These are phyloP conservation scores for Amblyraja radiata DNA, from an alignment of 2,797 vertebrate genomes.

Conservation along the genomic window DNA sequence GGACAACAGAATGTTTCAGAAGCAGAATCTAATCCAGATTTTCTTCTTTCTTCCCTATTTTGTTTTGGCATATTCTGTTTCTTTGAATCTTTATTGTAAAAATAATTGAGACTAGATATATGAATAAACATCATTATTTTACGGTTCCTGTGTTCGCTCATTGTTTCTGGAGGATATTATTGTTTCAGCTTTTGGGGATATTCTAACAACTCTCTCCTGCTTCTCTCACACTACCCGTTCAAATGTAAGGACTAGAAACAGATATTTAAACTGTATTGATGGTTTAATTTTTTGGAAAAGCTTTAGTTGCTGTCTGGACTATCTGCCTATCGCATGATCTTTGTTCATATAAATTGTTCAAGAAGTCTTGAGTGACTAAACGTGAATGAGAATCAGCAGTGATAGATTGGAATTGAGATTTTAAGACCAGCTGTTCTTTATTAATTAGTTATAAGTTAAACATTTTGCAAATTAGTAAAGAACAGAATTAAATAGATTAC, in stretches of 20 bases:
- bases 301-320: neutral
- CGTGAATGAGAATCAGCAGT: neutral
- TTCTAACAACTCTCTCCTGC: neutral
- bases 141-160: neutral
- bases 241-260: neutral
- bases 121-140: neutral
- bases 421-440: neutral
- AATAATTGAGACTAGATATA: neutral
- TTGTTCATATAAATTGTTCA: neutral
- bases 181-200: neutral
- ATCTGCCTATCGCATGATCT: neutral
- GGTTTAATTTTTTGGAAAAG: neutral
- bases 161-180: neutral
- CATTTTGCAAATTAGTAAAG: neutral
- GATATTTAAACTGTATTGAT: neutral
- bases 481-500: neutral
- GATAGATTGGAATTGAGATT: neutral
- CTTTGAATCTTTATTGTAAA: neutral
- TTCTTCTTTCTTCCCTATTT: neutral
- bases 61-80: neutral
- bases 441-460: too few relatives aligned
- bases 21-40: neutral
- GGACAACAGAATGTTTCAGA: neutral
- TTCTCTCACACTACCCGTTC: neutral
- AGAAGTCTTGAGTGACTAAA: neutral